Percentiles rank a stretch among this genome's conserved stretches.
phyloP scores from a whole-genome alignment of 2,113 vertebrate genomes.

The Euleptes europaea region DNA sequence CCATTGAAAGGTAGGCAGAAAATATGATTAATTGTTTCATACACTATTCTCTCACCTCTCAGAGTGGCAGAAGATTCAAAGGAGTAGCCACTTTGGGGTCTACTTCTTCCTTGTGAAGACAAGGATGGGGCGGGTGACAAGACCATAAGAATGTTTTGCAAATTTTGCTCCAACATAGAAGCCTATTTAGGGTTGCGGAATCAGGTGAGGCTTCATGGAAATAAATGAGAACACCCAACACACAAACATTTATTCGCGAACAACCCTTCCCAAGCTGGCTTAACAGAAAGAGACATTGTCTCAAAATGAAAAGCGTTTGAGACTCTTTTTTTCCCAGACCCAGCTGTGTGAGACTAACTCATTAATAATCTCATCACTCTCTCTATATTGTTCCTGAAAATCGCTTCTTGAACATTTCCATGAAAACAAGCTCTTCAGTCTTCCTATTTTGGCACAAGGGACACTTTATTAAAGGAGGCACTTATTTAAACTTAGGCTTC shows the following conservation, averaged over 20 bases:
- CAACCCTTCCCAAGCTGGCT: neutral
- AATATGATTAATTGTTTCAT: too few species aligned
- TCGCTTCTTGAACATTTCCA: conserved; percentile 56
- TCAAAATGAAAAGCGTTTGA: conserved; percentile 47
- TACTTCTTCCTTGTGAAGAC: too few species aligned
- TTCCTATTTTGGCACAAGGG: conserved; percentile 64
- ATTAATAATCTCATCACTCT: conserved; percentile 69
- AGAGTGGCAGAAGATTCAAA: too few species aligned
- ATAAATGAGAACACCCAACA: neutral
- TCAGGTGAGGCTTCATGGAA: neutral
- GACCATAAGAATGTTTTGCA: neutral
- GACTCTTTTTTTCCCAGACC: conserved; percentile 60
- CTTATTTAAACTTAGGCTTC: conserved; percentile 67
- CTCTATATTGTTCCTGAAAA: conserved; percentile 61
- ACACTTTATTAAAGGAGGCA: conserved; percentile 61
- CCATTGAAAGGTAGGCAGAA: too few species aligned
- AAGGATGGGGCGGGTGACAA: neutral
- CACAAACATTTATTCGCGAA: neutral
- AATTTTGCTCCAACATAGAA: neutral
- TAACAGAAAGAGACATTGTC: conserved; percentile 35
- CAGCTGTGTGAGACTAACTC: conserved; percentile 67
- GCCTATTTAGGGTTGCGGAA: neutral
- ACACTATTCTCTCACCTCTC: too few species aligned
- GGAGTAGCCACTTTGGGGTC: too few species aligned
- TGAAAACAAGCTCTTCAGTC: conserved; percentile 60